Evolutionary conservation across 2,888 invertebrate genomes (phyloP), one percentile per base, ranked within the genome.

Genomic region (Shargacucullia verbasci): DNA sequence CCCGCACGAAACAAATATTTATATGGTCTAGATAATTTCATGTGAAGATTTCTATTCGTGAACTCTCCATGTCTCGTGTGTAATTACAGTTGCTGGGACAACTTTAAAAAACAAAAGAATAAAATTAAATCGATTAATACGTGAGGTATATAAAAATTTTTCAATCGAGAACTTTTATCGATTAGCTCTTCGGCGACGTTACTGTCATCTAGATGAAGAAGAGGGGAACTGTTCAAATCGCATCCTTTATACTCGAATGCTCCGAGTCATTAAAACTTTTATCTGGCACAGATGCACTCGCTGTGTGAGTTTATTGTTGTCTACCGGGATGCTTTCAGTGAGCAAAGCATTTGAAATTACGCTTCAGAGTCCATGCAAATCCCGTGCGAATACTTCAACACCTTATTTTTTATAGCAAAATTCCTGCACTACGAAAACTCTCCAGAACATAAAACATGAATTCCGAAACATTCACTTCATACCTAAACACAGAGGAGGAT

Each of bases 261-360:
- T 76, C 77, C 69, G 68, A 82, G 82, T 87, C 86, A 88, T 88
- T 88, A 87, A 88, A 89, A 88, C 80, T 89, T 88, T 87, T 86
- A 85, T 87, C 85, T 81, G 70, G 82, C 84, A 77, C 81, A 82
- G 81, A 85, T 85, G 84, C 87, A 86, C 80, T 83, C 71, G 78
- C 78, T 76, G 76, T 73, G 78, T 70, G 73, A 82, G 80, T 84
- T 83, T 82, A 85, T 84, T 83, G 88, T 81, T 84, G 80, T 67
- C 83, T 83, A 73, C 84, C 76, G 66, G 75, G 76, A 85, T 78
- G 82, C 78, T 83, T 82, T 80, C 73, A 78, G 73, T 80, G 78
- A 77, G 81, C 78, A 79, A 79, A 82, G 77, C 81, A 78, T 81
- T 83, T 81, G 70, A 78, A 82, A 85, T 84, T 81, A 78, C 79